These are phyloP conservation scores for Cephus pygmeus DNA, from an alignment of 2,888 invertebrate species.

Conservation along the genomic window DNA sequence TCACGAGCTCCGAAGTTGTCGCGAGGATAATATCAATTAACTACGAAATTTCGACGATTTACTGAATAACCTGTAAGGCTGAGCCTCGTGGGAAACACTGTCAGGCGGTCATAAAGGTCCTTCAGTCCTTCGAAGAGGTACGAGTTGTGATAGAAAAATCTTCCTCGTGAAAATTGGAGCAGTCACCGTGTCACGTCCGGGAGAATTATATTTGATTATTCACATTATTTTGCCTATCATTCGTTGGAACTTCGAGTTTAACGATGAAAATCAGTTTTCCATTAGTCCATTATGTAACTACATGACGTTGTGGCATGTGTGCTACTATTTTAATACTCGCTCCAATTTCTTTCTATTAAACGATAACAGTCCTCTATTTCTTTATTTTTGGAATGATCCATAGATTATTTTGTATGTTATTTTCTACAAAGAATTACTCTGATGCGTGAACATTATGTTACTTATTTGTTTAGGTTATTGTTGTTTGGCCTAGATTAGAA, in stretches of 20 bases:
- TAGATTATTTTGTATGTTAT: not conserved
- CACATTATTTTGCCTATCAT: not conserved
- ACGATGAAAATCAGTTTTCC: not conserved
- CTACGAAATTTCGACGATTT: not conserved
- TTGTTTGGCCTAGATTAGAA: not conserved
- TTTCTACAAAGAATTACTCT: not conserved
- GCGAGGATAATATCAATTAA: not conserved
- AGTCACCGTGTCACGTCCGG: not conserved
- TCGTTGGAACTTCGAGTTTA: not conserved
- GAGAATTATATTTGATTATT: not conserved
- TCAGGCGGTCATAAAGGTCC: not conserved
- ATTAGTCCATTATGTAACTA: not conserved
- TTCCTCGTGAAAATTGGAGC: slow-evolving; percentile 20
- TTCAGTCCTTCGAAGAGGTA: slow-evolving; percentile 29
- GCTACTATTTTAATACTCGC: not conserved
- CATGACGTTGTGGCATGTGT: not conserved
- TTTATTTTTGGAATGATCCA: not conserved
- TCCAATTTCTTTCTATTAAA: not conserved
- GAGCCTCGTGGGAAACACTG: not conserved
- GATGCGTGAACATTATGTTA: not conserved
- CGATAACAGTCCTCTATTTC: not conserved
- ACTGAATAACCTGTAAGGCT: not conserved
- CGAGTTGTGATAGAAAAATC: slow-evolving; percentile 22
- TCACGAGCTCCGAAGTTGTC: slow-evolving; percentile 28
- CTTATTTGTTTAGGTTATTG: not conserved